These are phyloP conservation scores for Tadarida brasiliensis DNA, from an alignment of 2,797 vertebrate species.

Conservation along the genomic window DNA sequence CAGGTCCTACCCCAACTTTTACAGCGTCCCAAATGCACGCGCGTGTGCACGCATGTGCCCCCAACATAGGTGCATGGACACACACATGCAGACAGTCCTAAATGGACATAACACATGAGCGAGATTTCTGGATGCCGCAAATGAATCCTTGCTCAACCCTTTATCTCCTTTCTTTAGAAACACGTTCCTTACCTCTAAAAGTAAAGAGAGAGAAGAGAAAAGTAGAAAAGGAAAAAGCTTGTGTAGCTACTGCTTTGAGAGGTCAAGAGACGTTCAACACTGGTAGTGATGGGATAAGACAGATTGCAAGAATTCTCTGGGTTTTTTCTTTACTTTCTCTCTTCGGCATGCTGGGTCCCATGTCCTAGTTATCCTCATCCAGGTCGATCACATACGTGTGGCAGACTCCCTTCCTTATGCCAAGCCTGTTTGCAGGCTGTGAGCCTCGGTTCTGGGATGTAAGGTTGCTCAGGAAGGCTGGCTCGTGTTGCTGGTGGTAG, in stretches of 20 bases:
- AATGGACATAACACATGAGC: not conserved
- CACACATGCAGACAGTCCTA: rapidly evolving
- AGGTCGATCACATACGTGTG: not conserved
- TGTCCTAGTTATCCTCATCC: not conserved
- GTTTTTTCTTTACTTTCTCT: not conserved
- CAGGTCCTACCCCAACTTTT: conserved; percentile 67
- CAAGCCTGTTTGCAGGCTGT: not conserved
- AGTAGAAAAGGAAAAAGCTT: not conserved
- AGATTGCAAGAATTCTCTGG: not conserved
- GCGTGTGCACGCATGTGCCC: rapidly evolving
- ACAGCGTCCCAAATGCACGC: not conserved
- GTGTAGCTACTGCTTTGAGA: not conserved
- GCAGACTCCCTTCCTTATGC: not conserved
- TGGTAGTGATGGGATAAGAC: not conserved
- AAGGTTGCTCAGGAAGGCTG: not conserved
- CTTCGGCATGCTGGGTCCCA: not conserved
- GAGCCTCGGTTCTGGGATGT: not conserved
- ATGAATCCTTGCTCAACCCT: not conserved
- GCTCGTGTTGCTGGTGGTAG: rapidly evolving
- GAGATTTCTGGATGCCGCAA: not conserved
- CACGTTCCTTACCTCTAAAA: not conserved
- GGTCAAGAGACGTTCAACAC: not conserved
- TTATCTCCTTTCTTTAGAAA: conserved; percentile 45
- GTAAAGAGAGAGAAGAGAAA: not conserved
- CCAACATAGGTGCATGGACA: too few species aligned